These are phyloP conservation scores for Rhagoletis pomonella DNA, from an alignment of 1,140 invertebrate species.

Conservation along the genomic window DNA sequence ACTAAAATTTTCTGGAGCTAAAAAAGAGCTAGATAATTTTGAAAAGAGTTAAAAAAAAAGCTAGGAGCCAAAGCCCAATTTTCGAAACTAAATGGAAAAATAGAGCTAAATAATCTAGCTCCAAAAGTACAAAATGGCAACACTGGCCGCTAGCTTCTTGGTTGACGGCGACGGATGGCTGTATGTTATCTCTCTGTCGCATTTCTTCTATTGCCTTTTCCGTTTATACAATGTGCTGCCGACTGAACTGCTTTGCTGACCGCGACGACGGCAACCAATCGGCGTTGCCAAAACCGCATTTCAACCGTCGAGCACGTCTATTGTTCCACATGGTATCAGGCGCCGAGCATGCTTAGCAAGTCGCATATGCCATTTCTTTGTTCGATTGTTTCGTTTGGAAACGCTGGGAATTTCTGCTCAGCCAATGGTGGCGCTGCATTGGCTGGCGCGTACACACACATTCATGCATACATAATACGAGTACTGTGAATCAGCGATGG, in stretches of 20 bases:
- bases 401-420: conserved; percentile 24
- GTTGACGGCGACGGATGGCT: no score
- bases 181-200: no score
- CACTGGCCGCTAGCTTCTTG: no score
- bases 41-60: no score
- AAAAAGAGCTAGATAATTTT: no score
- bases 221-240: no score
- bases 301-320: conserved; percentile 60
- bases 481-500: background rate
- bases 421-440: conserved; percentile 1
- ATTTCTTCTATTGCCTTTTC: no score
- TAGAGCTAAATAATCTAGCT: no score
- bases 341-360: conserved; percentile 59
- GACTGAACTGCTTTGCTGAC: background rate
- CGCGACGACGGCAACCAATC: conserved; percentile 69
- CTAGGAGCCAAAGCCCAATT: no score
- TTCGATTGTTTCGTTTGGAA: conserved; percentile 53
- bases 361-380: conserved; percentile 56
- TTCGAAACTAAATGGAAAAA: no score
- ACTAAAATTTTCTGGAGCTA: no score
- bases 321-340: conserved; percentile 73
- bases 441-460: background rate
- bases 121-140: no score
- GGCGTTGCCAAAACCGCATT: conserved; percentile 70
- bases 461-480: background rate